Evolutionary conservation across 2,888 invertebrate species (phyloP), one percentile per base, ranked within the genome.

Genomic region (Cataglyphis livida): DNA sequence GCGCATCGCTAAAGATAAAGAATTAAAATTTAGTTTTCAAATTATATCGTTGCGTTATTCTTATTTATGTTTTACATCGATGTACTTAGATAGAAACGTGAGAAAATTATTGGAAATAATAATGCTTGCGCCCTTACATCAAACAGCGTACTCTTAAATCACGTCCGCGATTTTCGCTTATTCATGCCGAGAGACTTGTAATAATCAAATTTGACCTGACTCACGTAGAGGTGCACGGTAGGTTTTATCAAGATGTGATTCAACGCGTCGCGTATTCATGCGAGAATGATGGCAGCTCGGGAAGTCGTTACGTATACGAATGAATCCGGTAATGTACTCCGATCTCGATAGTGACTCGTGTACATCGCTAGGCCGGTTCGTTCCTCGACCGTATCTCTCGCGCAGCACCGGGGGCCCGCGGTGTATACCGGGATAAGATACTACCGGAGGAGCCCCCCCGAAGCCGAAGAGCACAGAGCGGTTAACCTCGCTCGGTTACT

Each of bases 361-460:
- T 85, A 85, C 90, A 90, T 90, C 88, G 89, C 89, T 90, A 86
- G 68, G 35, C 65, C 48, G 82, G 62, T 66, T 57, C 78, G 64
- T 59, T 79, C 83, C 15, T 12, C 83, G 91, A 88, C 88, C 83
- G 84, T 90, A 91, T 91, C 90, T 90, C 75, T 35, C 61, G 65
- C 78, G 73, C 86, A 83, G 79, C 68, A 73, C 68, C 51, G 71
- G 66, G n/a, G 73, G 35, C 83, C 73, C 64, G 64, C 41, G 84
- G 73, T 83, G 73, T 64, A 35, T 35, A 44, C 44, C 44, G 78
- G 90, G 89, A 92, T 91, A 92, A 91, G 90, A 91, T 91, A 92
- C 87, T 76, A 84, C 83, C 85, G 82, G 78, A 85, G 78, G 78
- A 70, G 78, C 82, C n/a, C 51, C 2, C 51, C n/a, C 84, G 81